Percentiles rank a stretch among this genome's conserved stretches.
Evolutionary conservation across 1,140 invertebrate species (phyloP).

Genomic region (Zaprionus ghesquierei): DNA sequence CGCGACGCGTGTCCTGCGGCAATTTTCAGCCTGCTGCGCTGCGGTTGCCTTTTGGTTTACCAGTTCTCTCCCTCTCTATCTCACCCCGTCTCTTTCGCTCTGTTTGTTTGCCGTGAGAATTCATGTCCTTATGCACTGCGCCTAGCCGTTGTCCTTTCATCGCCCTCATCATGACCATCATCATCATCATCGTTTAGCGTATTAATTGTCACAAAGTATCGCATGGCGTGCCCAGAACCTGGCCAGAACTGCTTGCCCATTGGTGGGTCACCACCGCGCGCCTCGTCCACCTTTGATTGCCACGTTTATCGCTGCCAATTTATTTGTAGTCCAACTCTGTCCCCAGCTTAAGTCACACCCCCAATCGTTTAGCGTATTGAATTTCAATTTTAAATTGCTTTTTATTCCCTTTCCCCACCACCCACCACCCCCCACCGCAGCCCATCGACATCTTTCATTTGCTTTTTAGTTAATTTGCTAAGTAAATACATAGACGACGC

Average conservation of each 20-base stretch:
- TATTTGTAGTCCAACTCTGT: slow-evolving; percentile 65
- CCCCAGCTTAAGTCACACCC: background rate
- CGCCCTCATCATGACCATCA: slow-evolving; percentile 15
- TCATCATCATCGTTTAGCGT: slow-evolving; percentile 62
- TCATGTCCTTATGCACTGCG: slow-evolving; percentile 31
- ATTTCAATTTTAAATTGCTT: slow-evolving; percentile 77
- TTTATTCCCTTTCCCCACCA: background rate
- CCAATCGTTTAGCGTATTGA: slow-evolving; percentile 59
- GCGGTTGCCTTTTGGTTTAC: slow-evolving; percentile 38
- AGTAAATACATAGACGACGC: slow-evolving; percentile 70
- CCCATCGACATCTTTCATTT: slow-evolving; percentile 28
- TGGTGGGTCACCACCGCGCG: too few species aligned
- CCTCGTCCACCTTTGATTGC: slow-evolving; percentile 64
- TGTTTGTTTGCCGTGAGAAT: slow-evolving; percentile 55
- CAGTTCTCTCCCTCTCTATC: background rate
- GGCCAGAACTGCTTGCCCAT: slow-evolving; percentile 2
- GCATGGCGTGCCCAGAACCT: slow-evolving; percentile 53
- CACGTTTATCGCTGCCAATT: slow-evolving; percentile 75
- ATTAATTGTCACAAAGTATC: slow-evolving; percentile 79
- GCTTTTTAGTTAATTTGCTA: slow-evolving; percentile 80
- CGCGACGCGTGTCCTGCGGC: slow-evolving; percentile 72
- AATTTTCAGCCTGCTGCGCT: slow-evolving; percentile 60
- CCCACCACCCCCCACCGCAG: too few species aligned
- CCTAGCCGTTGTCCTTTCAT: slow-evolving; percentile 22
- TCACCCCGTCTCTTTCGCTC: too few species aligned